Evolutionary conservation across 2,113 vertebrate species (phyloP).

Genomic region (Mormyrus lacerda): DNA sequence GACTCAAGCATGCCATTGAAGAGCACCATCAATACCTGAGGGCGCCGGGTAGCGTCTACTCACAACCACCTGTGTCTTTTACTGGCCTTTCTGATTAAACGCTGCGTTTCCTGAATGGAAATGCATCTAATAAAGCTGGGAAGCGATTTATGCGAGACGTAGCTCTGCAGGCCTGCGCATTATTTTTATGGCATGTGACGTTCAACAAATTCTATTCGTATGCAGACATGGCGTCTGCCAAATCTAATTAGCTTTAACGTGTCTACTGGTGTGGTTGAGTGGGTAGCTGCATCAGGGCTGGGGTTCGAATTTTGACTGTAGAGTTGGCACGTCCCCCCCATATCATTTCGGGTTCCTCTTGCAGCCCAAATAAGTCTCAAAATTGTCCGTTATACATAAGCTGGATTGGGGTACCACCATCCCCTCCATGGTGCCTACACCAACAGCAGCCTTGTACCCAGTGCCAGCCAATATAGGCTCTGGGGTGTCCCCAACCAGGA

Average conservation of each 20-base stretch:
- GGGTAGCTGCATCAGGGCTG: not conserved
- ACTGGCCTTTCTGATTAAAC: not conserved
- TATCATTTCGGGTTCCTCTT: not conserved
- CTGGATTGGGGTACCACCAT: not conserved
- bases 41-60: not conserved
- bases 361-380: not conserved
- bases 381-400: not conserved
- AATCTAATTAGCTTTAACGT: not conserved
- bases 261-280: not conserved
- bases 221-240: not conserved
- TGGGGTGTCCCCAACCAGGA: not conserved
- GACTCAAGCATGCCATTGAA: constrained; percentile 17
- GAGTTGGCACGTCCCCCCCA: not conserved
- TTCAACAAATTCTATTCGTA: not conserved
- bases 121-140: not conserved
- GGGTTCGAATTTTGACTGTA: not conserved
- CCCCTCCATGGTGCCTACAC: not conserved
- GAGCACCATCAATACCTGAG: constrained; percentile 18
- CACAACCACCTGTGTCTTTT: not conserved
- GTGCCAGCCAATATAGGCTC: not conserved
- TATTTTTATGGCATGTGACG: not conserved
- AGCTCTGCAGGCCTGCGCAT: not conserved
- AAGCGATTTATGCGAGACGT: not conserved
- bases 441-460: not conserved
- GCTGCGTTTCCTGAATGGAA: constrained; percentile 2